These are phyloP conservation scores for Microcebus lehilahytsara DNA, from an alignment of 2,113 vertebrate genomes.

Conservation along the genomic window DNA sequence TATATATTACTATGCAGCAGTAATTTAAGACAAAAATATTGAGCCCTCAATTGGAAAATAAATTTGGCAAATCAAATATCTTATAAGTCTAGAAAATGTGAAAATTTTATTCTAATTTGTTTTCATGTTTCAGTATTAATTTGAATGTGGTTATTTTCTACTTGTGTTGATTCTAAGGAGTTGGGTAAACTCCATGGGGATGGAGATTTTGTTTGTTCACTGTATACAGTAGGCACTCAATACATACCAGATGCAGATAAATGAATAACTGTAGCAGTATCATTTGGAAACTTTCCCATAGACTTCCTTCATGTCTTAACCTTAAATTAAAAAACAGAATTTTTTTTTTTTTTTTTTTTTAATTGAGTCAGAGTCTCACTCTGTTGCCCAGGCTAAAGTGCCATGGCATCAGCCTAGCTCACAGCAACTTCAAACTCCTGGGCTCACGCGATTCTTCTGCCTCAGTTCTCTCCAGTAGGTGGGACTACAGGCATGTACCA, in stretches of 20 bases:
- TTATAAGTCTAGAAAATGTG: background rate
- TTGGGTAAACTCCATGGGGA: background rate
- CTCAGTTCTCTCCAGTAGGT: no score
- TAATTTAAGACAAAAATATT: conserved; percentile 22
- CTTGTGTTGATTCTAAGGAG: background rate
- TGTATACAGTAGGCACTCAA: background rate
- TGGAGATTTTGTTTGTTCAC: background rate
- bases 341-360: background rate
- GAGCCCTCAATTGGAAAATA: background rate
- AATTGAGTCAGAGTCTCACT: no score
- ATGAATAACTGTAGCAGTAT: background rate
- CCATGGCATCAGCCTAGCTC: no score
- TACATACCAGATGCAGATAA: background rate
- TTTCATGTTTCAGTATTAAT: background rate
- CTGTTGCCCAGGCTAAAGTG: no score
- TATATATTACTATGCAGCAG: background rate
- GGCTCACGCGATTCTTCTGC: no score
- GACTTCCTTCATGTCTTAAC: background rate
- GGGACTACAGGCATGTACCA: no score
- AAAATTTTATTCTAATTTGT: conserved; percentile 1
- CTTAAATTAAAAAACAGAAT: background rate
- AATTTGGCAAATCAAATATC: background rate
- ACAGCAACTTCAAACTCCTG: no score
- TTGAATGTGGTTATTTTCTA: background rate
- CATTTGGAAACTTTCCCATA: background rate